Evolutionary conservation across 2,113 vertebrate species (phyloP), one percentile per base, ranked within the genome.

Genomic region (Aythya baeri): DNA sequence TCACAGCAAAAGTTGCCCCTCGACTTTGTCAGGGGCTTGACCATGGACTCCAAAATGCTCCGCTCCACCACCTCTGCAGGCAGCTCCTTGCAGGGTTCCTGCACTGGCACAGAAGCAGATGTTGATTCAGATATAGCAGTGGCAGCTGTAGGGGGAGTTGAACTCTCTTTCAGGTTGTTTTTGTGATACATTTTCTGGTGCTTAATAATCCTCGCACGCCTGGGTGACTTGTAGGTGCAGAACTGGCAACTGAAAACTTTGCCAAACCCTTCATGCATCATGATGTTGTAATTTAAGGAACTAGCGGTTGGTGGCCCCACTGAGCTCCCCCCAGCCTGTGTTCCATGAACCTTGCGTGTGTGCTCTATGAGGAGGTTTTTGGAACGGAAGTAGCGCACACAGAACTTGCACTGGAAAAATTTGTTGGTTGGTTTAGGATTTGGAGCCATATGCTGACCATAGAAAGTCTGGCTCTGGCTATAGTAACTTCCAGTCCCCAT

Each of bases 381-480:
- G 36, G 99, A 99, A 97, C 99, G 98, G 98, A 99, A 99, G 97
- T 99, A 99, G 96, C 99, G 99, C 95, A 99, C 98, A 88, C 99
- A 99, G 97, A 99, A 99, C 96, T 99, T 99, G 98, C 99, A 99
- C 96, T 99, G 99, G 96, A 99, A 99, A 98, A 99, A 99, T 68
- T 98, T 99, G 97, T 75, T 97, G 61, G 94, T 94, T 96, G 98
- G 97, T 97, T 98, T 99, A 71, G 98, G 95, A 96, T 97, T 98
- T 97, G 98, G 97, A 98, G 98, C 97, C 97, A 98, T 94, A 89
- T 98, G 98, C 82, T 98, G 98, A 96, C 98, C 98, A 95, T 98
- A 98, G 91, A 98, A 97, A 93, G 96, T 96, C 97, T 98, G 97
- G 97, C 98, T 99, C 96, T 98, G 98, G 95, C 96, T 97, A 91